Percentiles rank a stretch among this genome's conserved stretches.
These are phyloP conservation scores for Phyllotreta striolata DNA, from an alignment of 2,888 invertebrate genomes.

Conservation along the genomic window DNA sequence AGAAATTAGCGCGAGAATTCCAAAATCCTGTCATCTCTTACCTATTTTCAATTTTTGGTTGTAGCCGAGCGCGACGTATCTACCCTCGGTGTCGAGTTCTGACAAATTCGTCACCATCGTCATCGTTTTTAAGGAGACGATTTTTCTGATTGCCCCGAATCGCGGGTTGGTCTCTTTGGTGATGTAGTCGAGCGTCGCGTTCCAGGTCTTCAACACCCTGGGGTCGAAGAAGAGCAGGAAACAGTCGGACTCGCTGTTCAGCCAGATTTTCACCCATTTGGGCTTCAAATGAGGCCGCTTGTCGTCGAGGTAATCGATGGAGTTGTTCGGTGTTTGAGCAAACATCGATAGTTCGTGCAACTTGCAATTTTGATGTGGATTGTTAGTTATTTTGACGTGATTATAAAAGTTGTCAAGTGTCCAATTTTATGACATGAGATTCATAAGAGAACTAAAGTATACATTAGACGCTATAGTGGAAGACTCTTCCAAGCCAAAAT, in stretches of 20 bases:
- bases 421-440: too few relatives aligned
- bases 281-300: slow-evolving; percentile 1
- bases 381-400: too few relatives aligned
- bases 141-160: slow-evolving; percentile 1
- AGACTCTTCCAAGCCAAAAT: too few relatives aligned
- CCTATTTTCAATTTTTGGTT: neutral
- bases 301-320: neutral
- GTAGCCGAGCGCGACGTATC: slow-evolving; percentile 2
- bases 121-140: neutral
- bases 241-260: neutral
- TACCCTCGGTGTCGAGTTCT: neutral
- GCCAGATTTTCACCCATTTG: slow-evolving; percentile 6
- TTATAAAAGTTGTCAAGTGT: too few relatives aligned
- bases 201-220: neutral
- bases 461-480: too few relatives aligned
- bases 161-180: neutral
- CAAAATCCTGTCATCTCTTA: neutral
- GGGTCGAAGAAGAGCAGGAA: slow-evolving; percentile 2
- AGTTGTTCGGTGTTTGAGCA: neutral
- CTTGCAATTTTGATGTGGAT: too few relatives aligned
- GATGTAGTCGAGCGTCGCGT: neutral
- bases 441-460: too few relatives aligned
- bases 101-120: neutral
- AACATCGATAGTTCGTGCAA: neutral
- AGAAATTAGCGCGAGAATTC: neutral